Evolutionary conservation across 2,888 invertebrate species (phyloP).

Genomic region (Lithodes maja): DNA sequence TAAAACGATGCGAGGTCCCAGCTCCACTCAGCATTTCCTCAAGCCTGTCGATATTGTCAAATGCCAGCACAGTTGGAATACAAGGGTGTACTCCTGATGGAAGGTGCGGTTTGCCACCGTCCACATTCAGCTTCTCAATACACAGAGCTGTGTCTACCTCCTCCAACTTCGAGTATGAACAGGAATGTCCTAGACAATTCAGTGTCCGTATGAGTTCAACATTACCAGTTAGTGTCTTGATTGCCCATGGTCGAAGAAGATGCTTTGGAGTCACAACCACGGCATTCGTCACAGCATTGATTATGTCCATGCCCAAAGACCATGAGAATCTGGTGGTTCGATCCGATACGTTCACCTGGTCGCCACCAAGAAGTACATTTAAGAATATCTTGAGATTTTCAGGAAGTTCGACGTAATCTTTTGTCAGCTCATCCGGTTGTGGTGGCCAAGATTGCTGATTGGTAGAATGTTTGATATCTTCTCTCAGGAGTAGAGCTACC

Average conservation of each 20-base stretch:
- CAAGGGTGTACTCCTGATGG: background rate
- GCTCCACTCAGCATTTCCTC: conserved; percentile 23
- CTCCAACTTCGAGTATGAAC: conserved; percentile 1
- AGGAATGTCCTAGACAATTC: conserved; percentile 10
- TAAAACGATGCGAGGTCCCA: conserved; percentile 11
- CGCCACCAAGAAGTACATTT: too few relatives aligned
- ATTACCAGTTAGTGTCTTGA: conserved; percentile 5
- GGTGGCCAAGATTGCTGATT: too few relatives aligned
- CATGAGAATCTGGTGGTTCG: conserved; percentile 1
- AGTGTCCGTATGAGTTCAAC: conserved; percentile 19
- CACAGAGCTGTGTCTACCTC: conserved; percentile 26
- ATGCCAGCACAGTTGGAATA: background rate
- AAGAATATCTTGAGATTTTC: too few relatives aligned
- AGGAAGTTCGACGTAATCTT: too few relatives aligned
- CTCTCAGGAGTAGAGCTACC: too few relatives aligned
- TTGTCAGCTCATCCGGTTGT: too few relatives aligned
- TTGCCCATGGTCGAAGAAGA: background rate
- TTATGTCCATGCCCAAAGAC: background rate
- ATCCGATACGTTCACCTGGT: conserved; percentile 13
- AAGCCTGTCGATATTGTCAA: conserved; percentile 9
- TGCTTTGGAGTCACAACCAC: conserved; percentile 1
- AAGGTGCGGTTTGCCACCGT: background rate
- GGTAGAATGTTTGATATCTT: too few relatives aligned
- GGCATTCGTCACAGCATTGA: background rate
- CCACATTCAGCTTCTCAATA: background rate